These are phyloP conservation scores for Herminia tarsipennalis DNA, from an alignment of 2,888 invertebrate genomes.

Conservation along the genomic window DNA sequence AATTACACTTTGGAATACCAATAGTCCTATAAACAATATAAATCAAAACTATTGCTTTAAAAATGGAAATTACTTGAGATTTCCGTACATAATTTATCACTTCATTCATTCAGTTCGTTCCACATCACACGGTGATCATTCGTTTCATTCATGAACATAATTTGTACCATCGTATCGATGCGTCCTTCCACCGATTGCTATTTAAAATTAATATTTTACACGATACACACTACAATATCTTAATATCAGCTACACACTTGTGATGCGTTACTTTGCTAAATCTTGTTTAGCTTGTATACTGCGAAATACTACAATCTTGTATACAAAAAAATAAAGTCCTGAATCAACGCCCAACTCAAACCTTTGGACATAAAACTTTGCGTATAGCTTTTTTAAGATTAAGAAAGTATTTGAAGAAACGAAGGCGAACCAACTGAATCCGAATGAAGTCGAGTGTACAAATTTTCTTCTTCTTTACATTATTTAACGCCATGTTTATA, in stretches of 20 bases:
- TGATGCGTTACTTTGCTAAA: constrained; percentile 34
- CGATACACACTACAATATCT: constrained; percentile 9
- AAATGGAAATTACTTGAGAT: constrained; percentile 17
- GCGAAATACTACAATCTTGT: neutral
- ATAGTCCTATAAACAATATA: constrained; percentile 3
- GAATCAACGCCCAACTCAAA: too few species aligned
- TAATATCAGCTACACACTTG: constrained; percentile 25
- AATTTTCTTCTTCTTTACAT: too few species aligned
- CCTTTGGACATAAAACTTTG: too few species aligned
- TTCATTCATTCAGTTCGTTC: constrained; percentile 31
- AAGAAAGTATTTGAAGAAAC: too few species aligned
- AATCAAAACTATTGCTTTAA: constrained; percentile 6
- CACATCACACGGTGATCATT: constrained; percentile 20
- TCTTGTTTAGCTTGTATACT: neutral
- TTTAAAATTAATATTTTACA: neutral
- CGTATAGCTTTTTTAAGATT: too few species aligned
- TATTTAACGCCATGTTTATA: too few species aligned
- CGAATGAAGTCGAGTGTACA: too few species aligned
- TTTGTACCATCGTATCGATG: constrained; percentile 36
- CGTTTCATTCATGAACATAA: constrained; percentile 15
- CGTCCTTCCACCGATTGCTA: neutral
- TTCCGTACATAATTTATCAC: constrained; percentile 17
- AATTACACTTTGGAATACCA: constrained; percentile 6
- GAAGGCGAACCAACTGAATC: too few species aligned
- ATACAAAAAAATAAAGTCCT: neutral